Evolutionary conservation across 64 coral and sea anemone genomes (phyloP), one percentile per base, ranked within the genome.

Genomic region (Actinia tenebrosa): DNA sequence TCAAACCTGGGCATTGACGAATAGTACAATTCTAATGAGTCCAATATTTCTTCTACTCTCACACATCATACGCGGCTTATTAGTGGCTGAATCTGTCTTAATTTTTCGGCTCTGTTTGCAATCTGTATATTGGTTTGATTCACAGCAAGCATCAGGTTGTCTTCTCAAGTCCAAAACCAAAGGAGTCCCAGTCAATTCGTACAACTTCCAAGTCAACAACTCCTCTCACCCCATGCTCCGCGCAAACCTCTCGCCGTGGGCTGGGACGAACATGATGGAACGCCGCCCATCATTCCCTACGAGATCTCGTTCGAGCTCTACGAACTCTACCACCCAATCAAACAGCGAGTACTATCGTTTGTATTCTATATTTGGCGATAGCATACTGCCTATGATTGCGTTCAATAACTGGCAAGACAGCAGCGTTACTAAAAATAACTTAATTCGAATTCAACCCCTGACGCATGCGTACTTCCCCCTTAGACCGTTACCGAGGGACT

Each of bases 401-500:
- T 89, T 93, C 63, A 97, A 97, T 45, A 97, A 97, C 88, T 97
- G 94, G 94, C 94, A 97, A 55, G 94, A 97, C 56, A 88, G 87
- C 16, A 87, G 72, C 46, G 77, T 93, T 17, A 97, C 94, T 78
- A 92, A 92, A 42, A 97, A 86, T 75, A 92, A 89, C 47, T 60
- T 93, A n/a, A 69, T 90, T 23, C 85, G 94, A 23, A 93, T 97
- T 30, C 94, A 97, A 80, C 94, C 94, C 26, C 75, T 97, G 83
- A 90, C 94, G 44, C 94, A 97, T 93, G 94, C 94, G 53, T 97
- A 97, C 69, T 97, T 93, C 77, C 94, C 94, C 18, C 83, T 97
- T 2, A 89, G 94, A 44, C 94, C 94, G 46, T 60, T 93, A 26
- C 78, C 87, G 80, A 91, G 94, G 30, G 92, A 90, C 45, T 89